phyloP scores from a whole-genome alignment of 2,888 invertebrate genomes.

The Andrena dorsata region DNA sequence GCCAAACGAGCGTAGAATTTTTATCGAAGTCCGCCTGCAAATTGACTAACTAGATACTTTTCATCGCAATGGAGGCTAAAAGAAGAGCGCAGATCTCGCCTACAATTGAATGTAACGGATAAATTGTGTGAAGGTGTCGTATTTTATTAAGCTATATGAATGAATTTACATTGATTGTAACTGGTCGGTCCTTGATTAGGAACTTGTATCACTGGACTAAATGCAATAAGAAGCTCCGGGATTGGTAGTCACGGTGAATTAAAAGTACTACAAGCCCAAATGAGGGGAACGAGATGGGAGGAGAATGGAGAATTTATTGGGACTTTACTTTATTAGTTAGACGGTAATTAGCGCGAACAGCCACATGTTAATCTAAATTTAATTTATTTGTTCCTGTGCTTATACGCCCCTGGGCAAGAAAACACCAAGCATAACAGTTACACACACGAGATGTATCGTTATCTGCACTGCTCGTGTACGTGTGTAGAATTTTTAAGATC shows the following conservation, averaged over 20 bases:
- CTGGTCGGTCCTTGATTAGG: neutral
- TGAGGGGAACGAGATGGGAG: slow-evolving; percentile 1
- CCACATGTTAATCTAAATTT: slow-evolving; percentile 24
- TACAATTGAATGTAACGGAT: no score
- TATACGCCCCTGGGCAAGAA: neutral
- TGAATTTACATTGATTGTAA: neutral
- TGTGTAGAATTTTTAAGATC: neutral
- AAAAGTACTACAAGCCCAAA: slow-evolving; percentile 21
- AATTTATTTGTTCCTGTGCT: slow-evolving; percentile 15
- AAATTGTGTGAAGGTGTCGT: neutral
- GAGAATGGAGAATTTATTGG: neutral
- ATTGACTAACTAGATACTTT: slow-evolving; percentile 4
- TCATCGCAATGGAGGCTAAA: neutral
- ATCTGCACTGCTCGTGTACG: slow-evolving; percentile 3
- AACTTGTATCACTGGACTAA: neutral
- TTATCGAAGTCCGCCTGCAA: slow-evolving; percentile 30
- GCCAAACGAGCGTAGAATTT: slow-evolving; percentile 35
- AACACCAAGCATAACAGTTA: slow-evolving; percentile 19
- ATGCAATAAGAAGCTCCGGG: no score
- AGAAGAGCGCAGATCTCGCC: neutral
- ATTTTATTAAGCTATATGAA: neutral
- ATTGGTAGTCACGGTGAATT: neutral
- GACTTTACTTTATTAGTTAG: slow-evolving; percentile 41
- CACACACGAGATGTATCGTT: slow-evolving; percentile 29
- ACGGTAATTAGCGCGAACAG: slow-evolving; percentile 28